Conservation (phyloP, 2,888 invertebrate species). For the Eledona agricola region DNA sequence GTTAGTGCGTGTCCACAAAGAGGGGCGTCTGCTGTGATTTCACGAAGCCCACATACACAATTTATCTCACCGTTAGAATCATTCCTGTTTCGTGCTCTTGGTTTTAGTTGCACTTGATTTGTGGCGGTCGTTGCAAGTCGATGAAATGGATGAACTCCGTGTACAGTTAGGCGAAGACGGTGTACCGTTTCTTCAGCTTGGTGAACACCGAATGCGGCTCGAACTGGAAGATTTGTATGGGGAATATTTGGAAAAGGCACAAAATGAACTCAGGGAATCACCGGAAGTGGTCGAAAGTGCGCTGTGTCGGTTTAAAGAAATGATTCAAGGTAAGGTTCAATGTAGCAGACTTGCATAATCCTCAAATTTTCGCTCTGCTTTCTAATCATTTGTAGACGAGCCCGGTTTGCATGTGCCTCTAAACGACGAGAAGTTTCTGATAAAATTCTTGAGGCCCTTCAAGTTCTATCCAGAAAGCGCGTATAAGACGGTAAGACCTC, state of each 20-base stretch:
- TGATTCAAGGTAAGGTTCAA: conserved; percentile 67
- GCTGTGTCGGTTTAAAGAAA: conserved; percentile 65
- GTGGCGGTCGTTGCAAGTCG: too few species aligned
- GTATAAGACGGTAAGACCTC: conserved; percentile 71
- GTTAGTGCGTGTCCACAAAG: not conserved
- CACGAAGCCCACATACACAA: not conserved
- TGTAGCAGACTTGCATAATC: conserved; percentile 3
- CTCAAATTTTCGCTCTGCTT: not conserved
- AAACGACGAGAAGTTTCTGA: conserved; percentile 76
- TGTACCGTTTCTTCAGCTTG: conserved; percentile 71
- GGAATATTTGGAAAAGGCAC: conserved; percentile 70
- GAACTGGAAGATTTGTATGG: conserved; percentile 71
- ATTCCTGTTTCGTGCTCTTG: too few species aligned
- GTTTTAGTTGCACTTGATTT: too few species aligned
- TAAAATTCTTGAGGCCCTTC: conserved; percentile 84
- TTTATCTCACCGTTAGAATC: too few species aligned
- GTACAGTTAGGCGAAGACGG: conserved; percentile 64
- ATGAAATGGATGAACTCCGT: conserved; percentile 43
- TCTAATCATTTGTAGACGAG: conserved; percentile 67
- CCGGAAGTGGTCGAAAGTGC: conserved; percentile 71
- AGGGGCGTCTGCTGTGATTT: conserved; percentile 1
- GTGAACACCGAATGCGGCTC: conserved; percentile 67
- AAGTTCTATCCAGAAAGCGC: conserved; percentile 88
- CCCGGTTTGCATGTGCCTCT: conserved; percentile 69
- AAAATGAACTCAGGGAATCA: conserved; percentile 75